Evolutionary conservation across 2,797 vertebrate species (phyloP).

Genomic region (Gymnothorax javanicus): DNA sequence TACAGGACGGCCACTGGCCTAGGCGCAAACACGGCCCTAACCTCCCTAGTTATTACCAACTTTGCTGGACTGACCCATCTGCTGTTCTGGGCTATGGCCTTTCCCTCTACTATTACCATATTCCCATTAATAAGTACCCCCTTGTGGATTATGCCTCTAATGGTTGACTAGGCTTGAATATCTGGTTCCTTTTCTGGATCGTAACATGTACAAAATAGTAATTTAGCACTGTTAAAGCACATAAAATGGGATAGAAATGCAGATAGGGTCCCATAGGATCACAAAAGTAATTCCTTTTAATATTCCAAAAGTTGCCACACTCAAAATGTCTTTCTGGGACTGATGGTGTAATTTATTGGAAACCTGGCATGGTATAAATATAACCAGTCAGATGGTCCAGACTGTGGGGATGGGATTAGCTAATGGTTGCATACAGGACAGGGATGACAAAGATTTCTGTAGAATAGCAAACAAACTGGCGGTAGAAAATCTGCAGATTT

Average conservation of each 20-base stretch:
- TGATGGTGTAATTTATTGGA: constrained; percentile 55
- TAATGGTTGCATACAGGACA: constrained; percentile 43
- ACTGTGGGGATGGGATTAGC: constrained; percentile 56
- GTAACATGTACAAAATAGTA: neutral
- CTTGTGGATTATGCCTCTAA: too few species aligned
- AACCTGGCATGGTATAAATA: constrained; percentile 63
- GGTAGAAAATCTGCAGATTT: constrained; percentile 33
- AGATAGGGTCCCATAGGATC: neutral
- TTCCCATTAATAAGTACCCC: too few species aligned
- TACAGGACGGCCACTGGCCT: too few species aligned
- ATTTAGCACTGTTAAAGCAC: neutral
- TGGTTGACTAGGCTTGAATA: too few species aligned
- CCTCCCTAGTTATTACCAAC: too few species aligned
- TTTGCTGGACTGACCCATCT: too few species aligned
- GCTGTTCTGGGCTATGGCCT: too few species aligned
- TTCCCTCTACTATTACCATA: too few species aligned
- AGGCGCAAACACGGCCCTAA: too few species aligned
- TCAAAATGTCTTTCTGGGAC: constrained; percentile 25
- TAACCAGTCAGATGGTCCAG: constrained; percentile 62
- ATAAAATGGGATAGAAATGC: neutral
- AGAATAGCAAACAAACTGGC: constrained; percentile 60
- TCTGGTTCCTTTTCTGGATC: too few species aligned
- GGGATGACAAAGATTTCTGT: constrained; percentile 56
- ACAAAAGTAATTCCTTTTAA: constrained; percentile 46
- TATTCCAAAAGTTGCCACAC: constrained; percentile 46